Evolutionary conservation across 2,797 vertebrate species (phyloP).

Genomic region (Anisognathus igniventris): DNA sequence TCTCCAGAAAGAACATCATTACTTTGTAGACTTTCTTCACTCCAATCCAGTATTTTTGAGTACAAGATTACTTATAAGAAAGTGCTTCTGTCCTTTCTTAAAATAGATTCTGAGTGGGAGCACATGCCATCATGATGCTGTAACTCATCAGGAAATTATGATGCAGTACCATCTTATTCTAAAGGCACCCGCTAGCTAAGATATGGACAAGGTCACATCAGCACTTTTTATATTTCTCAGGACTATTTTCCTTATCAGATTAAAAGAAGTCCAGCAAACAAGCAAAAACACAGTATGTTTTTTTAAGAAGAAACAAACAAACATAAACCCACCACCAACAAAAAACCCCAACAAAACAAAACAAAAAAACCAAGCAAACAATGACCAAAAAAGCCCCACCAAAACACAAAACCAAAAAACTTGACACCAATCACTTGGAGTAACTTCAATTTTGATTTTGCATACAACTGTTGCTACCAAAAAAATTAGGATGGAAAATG

Average conservation of each 20-base stretch:
- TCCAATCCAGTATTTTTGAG: constrained; percentile 36
- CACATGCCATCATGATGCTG: constrained; percentile 52
- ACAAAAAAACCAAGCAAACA: neutral
- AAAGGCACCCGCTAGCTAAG: neutral
- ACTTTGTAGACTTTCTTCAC: constrained; percentile 32
- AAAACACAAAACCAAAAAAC: neutral
- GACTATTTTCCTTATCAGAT: neutral
- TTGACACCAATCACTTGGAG: neutral
- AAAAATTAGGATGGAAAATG: neutral
- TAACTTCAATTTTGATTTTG: neutral
- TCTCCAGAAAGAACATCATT: constrained; percentile 21
- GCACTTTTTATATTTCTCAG: neutral
- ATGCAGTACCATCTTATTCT: constrained; percentile 24
- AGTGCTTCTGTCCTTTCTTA: constrained; percentile 62
- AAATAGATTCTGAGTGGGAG: constrained; percentile 61
- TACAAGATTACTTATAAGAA: constrained; percentile 54
- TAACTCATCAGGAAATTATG: constrained; percentile 41
- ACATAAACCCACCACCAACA: neutral
- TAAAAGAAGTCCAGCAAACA: neutral
- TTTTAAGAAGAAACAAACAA: neutral
- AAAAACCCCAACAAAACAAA: neutral
- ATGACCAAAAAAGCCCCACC: neutral
- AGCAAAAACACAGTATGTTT: neutral
- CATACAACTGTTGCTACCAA: neutral
- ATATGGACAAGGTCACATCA: constrained; percentile 17